Conservation (phyloP, 2,888 invertebrate genomes). For the Folsomia manolachei region DNA sequence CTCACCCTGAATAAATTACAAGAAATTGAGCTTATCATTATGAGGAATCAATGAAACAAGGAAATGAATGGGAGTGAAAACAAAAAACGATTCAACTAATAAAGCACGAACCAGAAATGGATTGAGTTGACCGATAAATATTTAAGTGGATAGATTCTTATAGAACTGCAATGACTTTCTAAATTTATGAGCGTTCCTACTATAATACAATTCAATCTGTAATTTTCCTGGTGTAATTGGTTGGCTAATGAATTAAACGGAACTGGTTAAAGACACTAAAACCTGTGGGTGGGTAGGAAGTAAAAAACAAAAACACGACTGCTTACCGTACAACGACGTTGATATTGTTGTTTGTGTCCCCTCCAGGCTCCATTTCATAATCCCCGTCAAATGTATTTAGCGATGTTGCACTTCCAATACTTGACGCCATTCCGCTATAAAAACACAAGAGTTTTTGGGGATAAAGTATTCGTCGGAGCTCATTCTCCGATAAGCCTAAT, state of each 20-base stretch:
- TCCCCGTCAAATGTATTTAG: conserved; percentile 50
- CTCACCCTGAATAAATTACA: conserved; percentile 60
- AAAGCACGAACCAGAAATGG: neutral
- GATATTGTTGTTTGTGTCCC: conserved; percentile 70
- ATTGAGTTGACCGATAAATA: neutral
- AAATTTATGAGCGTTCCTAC: too few species aligned
- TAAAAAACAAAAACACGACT: too few species aligned
- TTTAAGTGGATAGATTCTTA: too few species aligned
- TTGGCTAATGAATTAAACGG: too few species aligned
- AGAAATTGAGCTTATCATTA: neutral
- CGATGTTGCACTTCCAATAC: conserved; percentile 49
- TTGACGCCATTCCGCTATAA: conserved; percentile 40
- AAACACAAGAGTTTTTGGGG: conserved; percentile 3
- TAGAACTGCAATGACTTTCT: too few species aligned
- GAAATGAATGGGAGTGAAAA: neutral
- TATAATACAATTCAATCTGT: too few species aligned
- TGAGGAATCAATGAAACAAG: neutral
- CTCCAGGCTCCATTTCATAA: conserved; percentile 48
- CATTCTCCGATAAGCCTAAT: neutral
- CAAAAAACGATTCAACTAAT: too few species aligned
- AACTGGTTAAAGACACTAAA: too few species aligned
- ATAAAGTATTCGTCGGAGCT: conserved; percentile 1
- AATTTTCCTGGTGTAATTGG: too few species aligned
- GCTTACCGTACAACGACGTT: conserved; percentile 80
- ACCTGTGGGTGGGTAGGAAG: too few species aligned